Evolutionary conservation across 2,113 vertebrate genomes (phyloP).

Genomic region (Micronisus gabar): DNA sequence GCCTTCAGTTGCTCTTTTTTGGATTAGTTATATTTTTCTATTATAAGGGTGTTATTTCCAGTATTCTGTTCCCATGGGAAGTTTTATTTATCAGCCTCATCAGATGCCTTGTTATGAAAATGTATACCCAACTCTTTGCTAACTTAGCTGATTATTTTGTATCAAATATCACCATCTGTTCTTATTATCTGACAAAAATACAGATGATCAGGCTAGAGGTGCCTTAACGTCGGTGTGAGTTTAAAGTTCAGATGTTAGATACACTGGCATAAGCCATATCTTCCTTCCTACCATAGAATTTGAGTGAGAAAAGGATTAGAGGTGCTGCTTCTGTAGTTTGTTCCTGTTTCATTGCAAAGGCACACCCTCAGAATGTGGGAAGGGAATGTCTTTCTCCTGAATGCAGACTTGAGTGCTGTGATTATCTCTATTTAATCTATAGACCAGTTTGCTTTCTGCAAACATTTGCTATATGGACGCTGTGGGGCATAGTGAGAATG

Average conservation of each 20-base stretch:
- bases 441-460: constrained; percentile 29
- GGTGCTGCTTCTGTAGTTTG: constrained; percentile 60
- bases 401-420: background rate
- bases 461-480: background rate
- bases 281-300: constrained; percentile 75
- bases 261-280: background rate
- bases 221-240: background rate
- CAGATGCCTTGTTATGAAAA: background rate
- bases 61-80: background rate
- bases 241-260: constrained; percentile 62
- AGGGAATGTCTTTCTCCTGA: constrained; percentile 29
- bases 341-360: constrained; percentile 52
- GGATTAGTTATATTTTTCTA: background rate
- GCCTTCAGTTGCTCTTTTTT: background rate
- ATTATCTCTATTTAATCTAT: background rate
- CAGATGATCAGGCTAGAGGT: constrained; percentile 7
- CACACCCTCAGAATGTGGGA: constrained; percentile 64
- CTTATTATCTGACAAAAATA: background rate
- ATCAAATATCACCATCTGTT: constrained; percentile 50
- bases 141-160: background rate
- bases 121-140: background rate
- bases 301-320: constrained; percentile 60
- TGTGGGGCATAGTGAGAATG: background rate
- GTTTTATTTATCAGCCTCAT: background rate
- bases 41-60: background rate